Evolutionary conservation across 2,797 vertebrate genomes (phyloP), one percentile per base, ranked within the genome.

Genomic region (Jordanella pulchra): DNA sequence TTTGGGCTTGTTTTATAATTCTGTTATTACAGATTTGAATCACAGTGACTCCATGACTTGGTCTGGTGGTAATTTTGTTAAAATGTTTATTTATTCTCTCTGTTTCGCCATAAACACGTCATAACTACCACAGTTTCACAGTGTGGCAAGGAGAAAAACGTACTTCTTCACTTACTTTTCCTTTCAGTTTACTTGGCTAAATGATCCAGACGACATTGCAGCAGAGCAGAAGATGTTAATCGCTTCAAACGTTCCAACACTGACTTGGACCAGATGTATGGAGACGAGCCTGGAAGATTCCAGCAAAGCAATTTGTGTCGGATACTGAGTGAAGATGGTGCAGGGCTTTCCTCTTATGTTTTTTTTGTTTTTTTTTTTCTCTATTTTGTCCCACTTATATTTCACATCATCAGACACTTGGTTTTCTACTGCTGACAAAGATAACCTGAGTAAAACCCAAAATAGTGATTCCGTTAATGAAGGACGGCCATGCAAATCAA

Each of bases 221-320:
- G 48, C 67, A 70, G 51, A 80, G 79, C 65, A 58, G 72, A 79
- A 44, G 56, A 74, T 73, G 69, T 72, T 72, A 68, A 78, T 78
- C 76, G 79, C 39, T 63, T 25, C 51, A 39, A 68, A 70, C 50
- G 75, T 79, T 81, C 72, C 63, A 66, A 35, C 11, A 7, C 68
- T 80, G 83, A 85, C 72, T 72, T 66, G 67, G 53, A 85, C 70
- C 87, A 89, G 81, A 89, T 89, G 84, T 74, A 80, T 85, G 73
- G 78, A 78, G 51, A 67, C 13, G 48, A 71, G 72, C 76, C 68
- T 51, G 72, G 32, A 47, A 48, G 51, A 12, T 67, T 39, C 55
- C 45, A 21, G 71, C 82, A 77, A 77, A 79, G 71, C 12, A 13
- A 21, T 48, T 39, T 73, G 80, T 53, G 53, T n/a, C 13, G 9